Evolutionary conservation across 2,113 vertebrate species (phyloP).

Genomic region (Neoarius graeffei): DNA sequence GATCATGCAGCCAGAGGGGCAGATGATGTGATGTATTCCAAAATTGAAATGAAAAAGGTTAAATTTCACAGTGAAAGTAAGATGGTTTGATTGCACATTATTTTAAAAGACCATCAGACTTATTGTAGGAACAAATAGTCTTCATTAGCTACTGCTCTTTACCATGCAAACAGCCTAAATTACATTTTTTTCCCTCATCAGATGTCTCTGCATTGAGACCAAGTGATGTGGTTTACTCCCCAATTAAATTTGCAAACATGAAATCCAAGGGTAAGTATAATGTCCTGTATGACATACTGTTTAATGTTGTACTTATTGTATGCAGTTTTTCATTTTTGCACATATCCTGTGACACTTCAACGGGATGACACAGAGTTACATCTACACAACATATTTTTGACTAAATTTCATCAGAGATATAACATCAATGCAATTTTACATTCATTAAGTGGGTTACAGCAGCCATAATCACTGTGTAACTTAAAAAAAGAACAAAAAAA

Average conservation of each 20-base stretch:
- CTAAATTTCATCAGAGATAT: neutral
- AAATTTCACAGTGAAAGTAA: conserved; percentile 5
- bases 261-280: no score
- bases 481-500: no score
- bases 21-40: conserved; percentile 1
- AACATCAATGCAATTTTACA: neutral
- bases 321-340: neutral
- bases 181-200: neutral
- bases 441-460: neutral
- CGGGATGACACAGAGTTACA: neutral
- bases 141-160: neutral
- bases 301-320: neutral
- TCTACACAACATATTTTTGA: neutral
- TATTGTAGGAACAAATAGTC: neutral
- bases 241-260: no score
- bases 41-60: neutral
- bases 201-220: no score
- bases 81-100: neutral
- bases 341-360: neutral
- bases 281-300: no score
- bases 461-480: neutral
- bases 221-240: no score
- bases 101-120: neutral
- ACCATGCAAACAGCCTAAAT: neutral
- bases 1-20: neutral